phyloP scores from a whole-genome alignment of 2,888 invertebrate species.

The Nymphalis c-album region DNA sequence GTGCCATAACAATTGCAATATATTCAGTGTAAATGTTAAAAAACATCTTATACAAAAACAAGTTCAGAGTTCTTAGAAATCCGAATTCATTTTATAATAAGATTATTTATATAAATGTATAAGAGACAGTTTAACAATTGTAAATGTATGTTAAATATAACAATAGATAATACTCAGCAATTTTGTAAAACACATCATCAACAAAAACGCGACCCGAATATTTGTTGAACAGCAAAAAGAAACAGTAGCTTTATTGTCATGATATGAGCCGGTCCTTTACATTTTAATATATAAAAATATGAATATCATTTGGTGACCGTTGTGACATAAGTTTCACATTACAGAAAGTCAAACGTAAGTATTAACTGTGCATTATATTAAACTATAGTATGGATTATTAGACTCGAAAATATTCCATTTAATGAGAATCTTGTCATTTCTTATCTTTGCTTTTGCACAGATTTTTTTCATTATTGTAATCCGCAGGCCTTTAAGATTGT shows the following conservation, averaged over 20 bases:
- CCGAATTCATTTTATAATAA: background rate
- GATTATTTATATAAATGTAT: background rate
- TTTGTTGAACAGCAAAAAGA: constrained; percentile 31
- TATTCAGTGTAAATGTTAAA: too few species aligned
- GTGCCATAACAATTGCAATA: too few species aligned
- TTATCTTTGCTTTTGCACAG: too few species aligned
- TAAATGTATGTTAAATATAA: constrained; percentile 21
- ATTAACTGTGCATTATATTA: constrained; percentile 1
- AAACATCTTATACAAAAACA: background rate
- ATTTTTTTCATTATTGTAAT: too few species aligned
- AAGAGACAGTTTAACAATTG: background rate
- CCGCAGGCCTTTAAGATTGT: too few species aligned
- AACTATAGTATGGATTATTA: too few species aligned
- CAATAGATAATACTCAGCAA: constrained; percentile 31
- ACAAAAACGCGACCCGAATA: constrained; percentile 31
- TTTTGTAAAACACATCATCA: constrained; percentile 36
- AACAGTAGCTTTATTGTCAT: constrained; percentile 33
- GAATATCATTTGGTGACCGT: constrained; percentile 30
- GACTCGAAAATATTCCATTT: too few species aligned
- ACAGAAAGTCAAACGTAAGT: constrained; percentile 23
- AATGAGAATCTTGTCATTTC: too few species aligned
- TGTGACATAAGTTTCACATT: constrained; percentile 17
- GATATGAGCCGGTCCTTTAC: constrained; percentile 24
- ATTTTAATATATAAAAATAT: constrained; percentile 25
- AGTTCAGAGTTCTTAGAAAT: background rate